These are phyloP conservation scores for Phyllostomus hastatus DNA, from an alignment of 2,113 vertebrate species.

Conservation along the genomic window DNA sequence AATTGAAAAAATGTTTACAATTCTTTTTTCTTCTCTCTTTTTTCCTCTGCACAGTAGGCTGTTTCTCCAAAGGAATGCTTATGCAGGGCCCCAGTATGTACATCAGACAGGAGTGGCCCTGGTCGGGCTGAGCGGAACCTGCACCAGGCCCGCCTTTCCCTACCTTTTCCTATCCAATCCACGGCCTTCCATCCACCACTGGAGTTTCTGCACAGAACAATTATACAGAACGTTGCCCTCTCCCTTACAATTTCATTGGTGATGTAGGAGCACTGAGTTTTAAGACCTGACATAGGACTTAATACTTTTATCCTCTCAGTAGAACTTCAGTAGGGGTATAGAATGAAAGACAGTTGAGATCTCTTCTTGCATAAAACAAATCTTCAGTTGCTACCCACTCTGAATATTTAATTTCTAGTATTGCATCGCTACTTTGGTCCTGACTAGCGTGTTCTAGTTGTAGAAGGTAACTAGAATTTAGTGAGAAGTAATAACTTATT, in stretches of 20 bases:
- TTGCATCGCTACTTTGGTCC: not conserved
- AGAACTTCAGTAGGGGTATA: not conserved
- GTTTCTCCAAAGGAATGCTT: not conserved
- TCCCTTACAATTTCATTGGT: not conserved
- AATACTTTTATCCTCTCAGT: not conserved
- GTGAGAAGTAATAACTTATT: not conserved
- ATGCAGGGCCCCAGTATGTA: not conserved
- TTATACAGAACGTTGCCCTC: not conserved
- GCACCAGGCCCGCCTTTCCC: not conserved
- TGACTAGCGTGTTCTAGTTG: not conserved
- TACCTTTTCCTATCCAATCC: not conserved
- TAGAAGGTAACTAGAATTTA: not conserved
- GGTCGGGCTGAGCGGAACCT: not conserved
- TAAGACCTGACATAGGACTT: not conserved
- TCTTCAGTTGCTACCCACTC: not conserved
- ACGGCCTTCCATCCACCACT: not conserved
- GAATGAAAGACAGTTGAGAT: not conserved
- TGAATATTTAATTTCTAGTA: not conserved
- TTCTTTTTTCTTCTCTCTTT: not conserved
- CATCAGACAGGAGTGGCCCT: not conserved
- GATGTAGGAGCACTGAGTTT: not conserved
- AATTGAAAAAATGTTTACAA: not conserved
- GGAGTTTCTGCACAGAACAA: not conserved
- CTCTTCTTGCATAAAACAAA: not conserved
- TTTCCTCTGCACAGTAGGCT: not conserved